Percentiles rank a stretch among this genome's conserved stretches.
Conservation (phyloP, 2,888 invertebrate genomes). For the Drosophila sordidula region DNA sequence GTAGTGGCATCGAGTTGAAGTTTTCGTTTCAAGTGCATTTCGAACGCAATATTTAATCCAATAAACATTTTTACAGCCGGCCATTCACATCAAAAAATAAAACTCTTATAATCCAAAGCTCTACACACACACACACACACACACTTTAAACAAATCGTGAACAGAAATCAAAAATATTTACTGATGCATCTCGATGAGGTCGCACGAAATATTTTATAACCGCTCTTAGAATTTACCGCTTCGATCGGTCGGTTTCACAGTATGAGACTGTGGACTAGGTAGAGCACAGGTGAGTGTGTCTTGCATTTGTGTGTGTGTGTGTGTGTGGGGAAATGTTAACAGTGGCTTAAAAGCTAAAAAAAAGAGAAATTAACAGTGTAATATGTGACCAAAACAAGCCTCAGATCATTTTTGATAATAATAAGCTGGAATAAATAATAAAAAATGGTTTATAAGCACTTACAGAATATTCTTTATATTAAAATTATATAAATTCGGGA, state of each 20-base stretch:
- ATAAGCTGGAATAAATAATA: too few relatives aligned
- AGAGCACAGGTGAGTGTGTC: conserved; percentile 9
- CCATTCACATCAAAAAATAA: conserved; percentile 2
- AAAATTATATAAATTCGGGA: too few relatives aligned
- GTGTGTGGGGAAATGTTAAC: conserved; percentile 10
- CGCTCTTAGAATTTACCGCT: conserved; percentile 48
- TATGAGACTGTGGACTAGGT: not conserved
- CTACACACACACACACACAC: conserved; percentile 15
- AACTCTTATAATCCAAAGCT: conserved; percentile 18
- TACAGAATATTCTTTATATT: too few relatives aligned
- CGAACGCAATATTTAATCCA: conserved; percentile 22
- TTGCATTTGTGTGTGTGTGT: not conserved
- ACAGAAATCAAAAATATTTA: conserved; percentile 29
- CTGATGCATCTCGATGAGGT: conserved; percentile 29
- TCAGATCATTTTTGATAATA: not conserved
- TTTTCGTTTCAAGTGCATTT: conserved; percentile 28
- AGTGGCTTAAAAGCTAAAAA: not conserved
- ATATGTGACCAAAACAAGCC: too few relatives aligned
- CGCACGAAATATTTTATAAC: conserved; percentile 39
- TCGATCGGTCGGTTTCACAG: conserved; percentile 4
- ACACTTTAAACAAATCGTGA: conserved; percentile 25
- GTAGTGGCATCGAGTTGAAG: conserved; percentile 23
- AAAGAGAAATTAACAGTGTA: not conserved
- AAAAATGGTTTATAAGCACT: too few relatives aligned
- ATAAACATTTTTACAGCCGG: conserved; percentile 24